Evolutionary conservation across 1,140 invertebrate genomes (phyloP), one percentile per base, ranked within the genome.

Genomic region (Meloidogyne chitwoodi): DNA sequence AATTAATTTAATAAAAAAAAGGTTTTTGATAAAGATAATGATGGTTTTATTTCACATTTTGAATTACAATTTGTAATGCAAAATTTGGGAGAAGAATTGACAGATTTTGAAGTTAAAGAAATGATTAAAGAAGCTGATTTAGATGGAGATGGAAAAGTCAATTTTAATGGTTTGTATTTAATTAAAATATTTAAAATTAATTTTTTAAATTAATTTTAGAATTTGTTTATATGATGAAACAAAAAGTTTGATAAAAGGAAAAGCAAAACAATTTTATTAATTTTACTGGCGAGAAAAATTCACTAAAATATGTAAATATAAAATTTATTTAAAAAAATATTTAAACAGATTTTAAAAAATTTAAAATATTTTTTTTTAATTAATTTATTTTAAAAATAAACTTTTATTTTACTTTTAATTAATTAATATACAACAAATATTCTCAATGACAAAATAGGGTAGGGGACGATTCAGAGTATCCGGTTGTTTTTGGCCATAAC

Each of bases 81-180:
- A 73, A 94, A 93, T 88, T 66, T 98, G 85, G 95, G 95, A 65
- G 95, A 98, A 90, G 96, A 96, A 89, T 91, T 98, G 88, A 95
- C 94, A 85, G 94, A 96, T 88, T 94, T 96, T 89, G 95, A 98
- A 90, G 94, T 97, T 79, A 94, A 96, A 88, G 95, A 98, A 90
- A 96, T 98, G 93, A 95, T 98, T 64, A 48, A 41, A 22, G 93
- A 95, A 88, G 95, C 95, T 83, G 95, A 97, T 90, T 96, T 98
- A 89, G 94, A 96, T 89, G 94, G 95, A 0, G 93, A 98, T 89
- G 96, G 96, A 81, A 94, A 97, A 91, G 95, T 98, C 89, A 95
- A 97, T 91, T 98, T 98, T 90, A 93, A 95, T 68, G 89, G 88
- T 90, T 77, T 44, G 44, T 27, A 22, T 22, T 24, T 8, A 38